These are phyloP conservation scores for Trachelus tabidus DNA, from an alignment of 2,888 invertebrate species.

Conservation along the genomic window DNA sequence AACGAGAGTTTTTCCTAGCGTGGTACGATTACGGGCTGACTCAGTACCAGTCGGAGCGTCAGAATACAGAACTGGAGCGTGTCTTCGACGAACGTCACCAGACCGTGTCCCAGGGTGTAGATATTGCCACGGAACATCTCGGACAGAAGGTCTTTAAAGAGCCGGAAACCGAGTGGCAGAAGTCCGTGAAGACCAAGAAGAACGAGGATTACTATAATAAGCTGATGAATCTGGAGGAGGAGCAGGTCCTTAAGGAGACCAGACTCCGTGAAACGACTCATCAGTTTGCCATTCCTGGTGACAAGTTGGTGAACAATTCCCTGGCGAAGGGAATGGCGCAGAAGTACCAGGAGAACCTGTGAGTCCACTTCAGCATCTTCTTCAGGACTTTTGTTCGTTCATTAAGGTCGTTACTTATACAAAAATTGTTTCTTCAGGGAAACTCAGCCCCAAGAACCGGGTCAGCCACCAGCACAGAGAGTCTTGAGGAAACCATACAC, in stretches of 20 bases:
- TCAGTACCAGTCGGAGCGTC: constrained; percentile 84
- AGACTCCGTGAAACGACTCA: constrained; percentile 81
- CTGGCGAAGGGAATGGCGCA: constrained; percentile 89
- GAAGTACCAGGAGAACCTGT: constrained; percentile 86
- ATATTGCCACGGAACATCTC: constrained; percentile 70
- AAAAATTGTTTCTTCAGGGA: constrained; percentile 67
- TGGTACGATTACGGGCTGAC: constrained; percentile 93
- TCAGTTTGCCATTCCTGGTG: constrained; percentile 88
- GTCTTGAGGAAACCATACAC: constrained; percentile 60
- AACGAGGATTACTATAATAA: constrained; percentile 86
- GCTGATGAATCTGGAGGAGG: constrained; percentile 84
- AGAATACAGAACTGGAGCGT: constrained; percentile 86
- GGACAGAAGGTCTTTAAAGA: constrained; percentile 75
- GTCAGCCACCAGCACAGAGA: constrained; percentile 54
- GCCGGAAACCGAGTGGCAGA: constrained; percentile 88
- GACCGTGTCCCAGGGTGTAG: constrained; percentile 74
- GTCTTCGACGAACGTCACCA: constrained; percentile 88
- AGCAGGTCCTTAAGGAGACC: constrained; percentile 85
- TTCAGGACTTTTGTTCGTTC: constrained; percentile 1
- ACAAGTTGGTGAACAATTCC: constrained; percentile 80
- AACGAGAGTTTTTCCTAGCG: constrained; percentile 70
- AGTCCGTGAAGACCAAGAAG: constrained; percentile 83
- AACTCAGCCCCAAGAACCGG: constrained; percentile 69
- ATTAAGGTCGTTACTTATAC: neutral
- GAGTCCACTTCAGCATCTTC: constrained; percentile 67